Base-by-base conservation (phyloP, 2,888 invertebrate species). In the Mongoloraphidia duomilia region DNA sequence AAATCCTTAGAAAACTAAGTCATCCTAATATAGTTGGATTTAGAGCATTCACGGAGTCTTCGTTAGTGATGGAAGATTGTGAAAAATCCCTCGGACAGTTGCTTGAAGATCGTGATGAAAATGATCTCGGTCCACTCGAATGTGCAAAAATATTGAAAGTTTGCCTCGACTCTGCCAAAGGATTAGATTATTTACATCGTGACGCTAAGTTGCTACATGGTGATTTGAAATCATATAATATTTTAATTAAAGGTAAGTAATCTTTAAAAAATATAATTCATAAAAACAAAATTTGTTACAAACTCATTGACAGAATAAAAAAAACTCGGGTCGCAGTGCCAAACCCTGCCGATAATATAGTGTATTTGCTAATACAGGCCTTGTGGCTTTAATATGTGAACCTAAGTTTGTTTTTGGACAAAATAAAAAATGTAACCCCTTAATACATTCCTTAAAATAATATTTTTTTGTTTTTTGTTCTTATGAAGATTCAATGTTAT, bases 1-100 rank as follows among this genome's bases (percentile, higher is more conserved):
- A 80, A 14, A 71, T 89, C 42, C 68, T 90, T 12, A 74, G 74
- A 43, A 68, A 71, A 54, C 61, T 91, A 56, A 75, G 77, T 1
- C 90, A 91, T 66, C 85, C 87, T 0, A 87, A 91, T 59, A 83
- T 91, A 49, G 81, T 91, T 9, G 90, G 90, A 0, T 91, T 84
- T 60, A 65, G 79, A 51, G 76, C 69, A 2, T 71, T 74, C 51
- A 62, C 69, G 6, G 74, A 76, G 48, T 65, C 69, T 0, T 65
- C 68, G 44, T 65, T 91, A 46, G 86, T 83, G 0, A 82, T 91
- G 80, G 90, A 91, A 62, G 80, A 82, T 47, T 83, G 87, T 60
- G 77, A 77, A 46, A 64, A 74, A 34, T 85, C 82, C 0, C 66
- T 91, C 4, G 84, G 84, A 2, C 80, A 85, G 58, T 70, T 84